Percentiles rank a stretch among this genome's conserved stretches.
Evolutionary conservation across 2,888 invertebrate species (phyloP).

Genomic region (Entomobrya multifasciata): DNA sequence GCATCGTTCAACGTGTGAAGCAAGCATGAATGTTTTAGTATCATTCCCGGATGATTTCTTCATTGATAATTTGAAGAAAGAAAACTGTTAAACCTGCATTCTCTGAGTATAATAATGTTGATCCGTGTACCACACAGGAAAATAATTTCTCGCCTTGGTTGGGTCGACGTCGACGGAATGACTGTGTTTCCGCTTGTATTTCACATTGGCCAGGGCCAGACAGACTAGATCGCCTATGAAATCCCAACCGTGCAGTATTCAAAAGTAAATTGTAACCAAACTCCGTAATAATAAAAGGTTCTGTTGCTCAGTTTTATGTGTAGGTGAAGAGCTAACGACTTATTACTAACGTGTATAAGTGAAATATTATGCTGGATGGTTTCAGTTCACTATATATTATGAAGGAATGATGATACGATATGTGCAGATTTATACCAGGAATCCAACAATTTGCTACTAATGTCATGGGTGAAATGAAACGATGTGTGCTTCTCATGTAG

Average conservation of each 20-base stretch:
- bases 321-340: slow-evolving; percentile 16
- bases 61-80: slow-evolving; percentile 48
- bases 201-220: background rate
- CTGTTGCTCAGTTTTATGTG: background rate
- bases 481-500: slow-evolving; percentile 13
- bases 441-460: background rate
- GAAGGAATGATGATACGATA: background rate
- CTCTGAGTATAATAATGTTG: background rate
- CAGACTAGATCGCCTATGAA: background rate
- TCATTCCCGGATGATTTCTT: slow-evolving; percentile 53
- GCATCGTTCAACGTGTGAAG: too few species aligned
- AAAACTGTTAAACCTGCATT: slow-evolving; percentile 21
- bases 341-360: background rate
- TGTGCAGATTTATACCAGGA: background rate
- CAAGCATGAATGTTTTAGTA: too few species aligned
- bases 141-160: slow-evolving; percentile 8
- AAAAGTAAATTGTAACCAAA: slow-evolving; percentile 5
- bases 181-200: background rate
- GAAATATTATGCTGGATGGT: background rate
- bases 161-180: slow-evolving; percentile 10
- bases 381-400: too few species aligned
- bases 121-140: slow-evolving; percentile 1
- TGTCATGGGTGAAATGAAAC: background rate
- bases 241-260: background rate
- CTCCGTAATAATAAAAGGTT: background rate